Percentiles rank a stretch among this genome's conserved stretches.
Evolutionary conservation across 2,797 vertebrate species (phyloP).

Genomic region (Poliocrania exsul): DNA sequence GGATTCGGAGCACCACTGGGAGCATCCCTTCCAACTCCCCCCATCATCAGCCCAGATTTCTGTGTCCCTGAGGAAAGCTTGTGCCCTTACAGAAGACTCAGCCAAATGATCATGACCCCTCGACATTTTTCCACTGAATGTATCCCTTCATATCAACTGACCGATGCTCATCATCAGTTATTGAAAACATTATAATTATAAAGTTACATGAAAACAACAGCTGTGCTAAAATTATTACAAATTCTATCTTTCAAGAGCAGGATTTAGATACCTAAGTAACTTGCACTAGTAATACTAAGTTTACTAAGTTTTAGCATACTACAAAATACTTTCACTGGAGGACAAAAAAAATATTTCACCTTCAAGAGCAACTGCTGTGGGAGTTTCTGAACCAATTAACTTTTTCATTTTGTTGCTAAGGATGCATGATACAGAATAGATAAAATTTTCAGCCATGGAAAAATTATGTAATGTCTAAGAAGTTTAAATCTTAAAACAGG

Average conservation of each 20-base stretch:
- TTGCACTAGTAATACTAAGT: not conserved
- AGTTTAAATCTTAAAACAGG: not conserved
- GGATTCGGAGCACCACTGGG: not conserved
- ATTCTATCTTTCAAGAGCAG: not conserved
- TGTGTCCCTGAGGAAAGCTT: not conserved
- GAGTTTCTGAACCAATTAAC: not conserved
- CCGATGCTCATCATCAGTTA: not conserved
- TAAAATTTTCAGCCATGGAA: not conserved
- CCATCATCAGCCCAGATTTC: not conserved
- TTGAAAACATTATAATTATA: not conserved
- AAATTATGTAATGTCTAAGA: not conserved
- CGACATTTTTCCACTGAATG: not conserved
- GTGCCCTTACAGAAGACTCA: not conserved
- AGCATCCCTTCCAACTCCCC: not conserved
- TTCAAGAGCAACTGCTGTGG: rapidly evolving
- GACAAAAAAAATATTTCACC: not conserved
- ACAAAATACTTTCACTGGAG: not conserved
- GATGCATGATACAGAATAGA: not conserved
- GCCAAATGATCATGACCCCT: not conserved
- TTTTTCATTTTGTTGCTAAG: not conserved
- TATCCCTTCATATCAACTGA: rapidly evolving
- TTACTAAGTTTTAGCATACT: not conserved
- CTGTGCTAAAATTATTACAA: not conserved
- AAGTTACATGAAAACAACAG: not conserved
- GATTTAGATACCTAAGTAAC: not conserved